Evolutionary conservation across 2,888 invertebrate genomes (phyloP).

Genomic region (Phania funesta): DNA sequence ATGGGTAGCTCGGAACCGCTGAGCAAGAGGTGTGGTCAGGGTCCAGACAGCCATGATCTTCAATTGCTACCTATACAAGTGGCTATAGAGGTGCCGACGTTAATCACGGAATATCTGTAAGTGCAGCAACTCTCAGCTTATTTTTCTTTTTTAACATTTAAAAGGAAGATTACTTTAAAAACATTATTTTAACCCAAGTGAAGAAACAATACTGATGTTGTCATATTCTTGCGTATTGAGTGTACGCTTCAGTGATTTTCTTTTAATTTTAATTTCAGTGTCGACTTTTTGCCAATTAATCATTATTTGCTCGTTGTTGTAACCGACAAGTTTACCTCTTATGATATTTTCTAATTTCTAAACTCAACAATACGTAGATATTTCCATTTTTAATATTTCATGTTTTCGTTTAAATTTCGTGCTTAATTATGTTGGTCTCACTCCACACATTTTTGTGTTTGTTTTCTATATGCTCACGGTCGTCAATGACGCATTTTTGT

Average conservation of each 20-base stretch:
- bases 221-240: constrained; percentile 10
- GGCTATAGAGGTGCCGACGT: too few species aligned
- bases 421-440: constrained; percentile 56
- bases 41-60: too few species aligned
- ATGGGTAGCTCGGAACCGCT: too few species aligned
- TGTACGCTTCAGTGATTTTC: neutral
- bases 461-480: constrained; percentile 39
- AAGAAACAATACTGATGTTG: constrained; percentile 7
- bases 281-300: constrained; percentile 46
- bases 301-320: constrained; percentile 38
- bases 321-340: too few species aligned
- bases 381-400: too few species aligned
- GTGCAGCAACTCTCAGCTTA: constrained; percentile 11
- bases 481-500: constrained; percentile 59
- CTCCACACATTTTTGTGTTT: constrained; percentile 22
- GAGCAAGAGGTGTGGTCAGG: too few species aligned
- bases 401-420: neutral
- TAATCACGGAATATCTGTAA: constrained; percentile 11
- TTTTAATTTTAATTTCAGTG: neutral
- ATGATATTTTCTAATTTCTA: too few species aligned
- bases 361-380: too few species aligned
- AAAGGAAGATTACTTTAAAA: constrained; percentile 50
- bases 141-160: neutral
- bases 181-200: too few species aligned
- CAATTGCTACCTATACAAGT: too few species aligned